Conservation (phyloP, 1,140 invertebrate genomes). For the Aphis craccivora region DNA sequence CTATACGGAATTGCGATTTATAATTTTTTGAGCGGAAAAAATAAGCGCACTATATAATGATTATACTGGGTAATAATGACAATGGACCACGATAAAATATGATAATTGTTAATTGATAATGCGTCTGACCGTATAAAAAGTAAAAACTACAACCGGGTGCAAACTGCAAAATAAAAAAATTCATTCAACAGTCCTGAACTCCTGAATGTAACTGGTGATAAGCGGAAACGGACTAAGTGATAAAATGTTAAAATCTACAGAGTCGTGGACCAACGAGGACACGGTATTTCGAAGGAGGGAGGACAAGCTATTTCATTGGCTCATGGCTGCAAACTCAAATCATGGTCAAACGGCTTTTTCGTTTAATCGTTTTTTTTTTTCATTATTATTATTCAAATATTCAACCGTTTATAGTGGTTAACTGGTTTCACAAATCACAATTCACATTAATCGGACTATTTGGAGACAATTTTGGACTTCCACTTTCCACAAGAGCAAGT, state of each 20-base stretch:
- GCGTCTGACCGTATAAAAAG: neutral
- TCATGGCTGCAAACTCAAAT: neutral
- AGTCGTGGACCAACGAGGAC: neutral
- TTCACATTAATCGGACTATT: too few relatives aligned
- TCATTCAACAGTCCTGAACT: conserved; percentile 5
- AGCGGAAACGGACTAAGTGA: neutral
- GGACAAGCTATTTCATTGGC: neutral
- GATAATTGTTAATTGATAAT: neutral
- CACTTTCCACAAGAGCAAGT: too few relatives aligned
- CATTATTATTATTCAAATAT: too few relatives aligned
- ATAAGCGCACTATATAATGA: neutral
- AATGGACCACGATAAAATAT: neutral
- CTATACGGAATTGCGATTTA: neutral
- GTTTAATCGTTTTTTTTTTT: neutral
- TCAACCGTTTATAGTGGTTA: too few relatives aligned
- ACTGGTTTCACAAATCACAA: too few relatives aligned
- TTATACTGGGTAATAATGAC: neutral
- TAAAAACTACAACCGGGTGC: neutral
- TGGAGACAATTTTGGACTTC: too few relatives aligned
- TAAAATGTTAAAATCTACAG: neutral
- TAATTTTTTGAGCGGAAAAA: neutral
- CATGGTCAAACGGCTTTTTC: neutral
- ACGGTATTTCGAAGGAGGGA: conserved; percentile 10
- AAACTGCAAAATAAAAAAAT: neutral
- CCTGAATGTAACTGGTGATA: neutral